Evolutionary conservation across 2,888 invertebrate species (phyloP), one percentile per base, ranked within the genome.

Genomic region (Campopleginae sp.): DNA sequence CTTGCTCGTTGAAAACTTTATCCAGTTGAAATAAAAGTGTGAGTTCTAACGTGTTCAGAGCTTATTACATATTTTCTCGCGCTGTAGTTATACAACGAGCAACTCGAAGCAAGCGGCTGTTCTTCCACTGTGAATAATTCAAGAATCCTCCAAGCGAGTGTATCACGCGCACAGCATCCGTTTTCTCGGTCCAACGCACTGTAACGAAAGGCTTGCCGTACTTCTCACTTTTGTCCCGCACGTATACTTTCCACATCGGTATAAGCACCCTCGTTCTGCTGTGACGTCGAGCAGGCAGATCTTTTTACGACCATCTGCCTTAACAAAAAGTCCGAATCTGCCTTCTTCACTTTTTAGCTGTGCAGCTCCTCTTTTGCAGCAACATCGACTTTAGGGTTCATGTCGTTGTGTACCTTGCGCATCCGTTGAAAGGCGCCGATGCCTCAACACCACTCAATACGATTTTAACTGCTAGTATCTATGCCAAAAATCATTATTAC

Each of bases 181-280:
- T 72, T 74, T 61, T 61, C 27, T 61, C 38, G 61, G 27, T 61
- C 46, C 61, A 63, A 75, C 61, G 61, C 61, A 44, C 61, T 75
- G 1, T 19, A 75, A 63, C 74, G 46, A 46, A 75, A 63, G 58
- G 58, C 58, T 72, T 19, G 14, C 23, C 17, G 7, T 61, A 14
- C 42, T 42, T 46, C 23, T 65, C 48, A 65, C 76, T 46, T 58
- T 58, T 58, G 72, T 38, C 27, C 4, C 38, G n/a, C 44, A 17
- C 17, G 48, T 48, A 58, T 42, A 38, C 38, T 17, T 23, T 31
- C 27, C 33, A 0, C 54, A 8, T 44, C 33, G 48, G 66, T 14
- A 19, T 6, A 68, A 68, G 44, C 44, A 68, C 31, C 68, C 33
- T 78, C 31, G 44, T 58, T 44, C 14, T 31, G 6, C 27, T 31